Evolutionary conservation across 2,888 invertebrate species (phyloP), one percentile per base, ranked within the genome.

Genomic region (Caenorhabditis panamensis): DNA sequence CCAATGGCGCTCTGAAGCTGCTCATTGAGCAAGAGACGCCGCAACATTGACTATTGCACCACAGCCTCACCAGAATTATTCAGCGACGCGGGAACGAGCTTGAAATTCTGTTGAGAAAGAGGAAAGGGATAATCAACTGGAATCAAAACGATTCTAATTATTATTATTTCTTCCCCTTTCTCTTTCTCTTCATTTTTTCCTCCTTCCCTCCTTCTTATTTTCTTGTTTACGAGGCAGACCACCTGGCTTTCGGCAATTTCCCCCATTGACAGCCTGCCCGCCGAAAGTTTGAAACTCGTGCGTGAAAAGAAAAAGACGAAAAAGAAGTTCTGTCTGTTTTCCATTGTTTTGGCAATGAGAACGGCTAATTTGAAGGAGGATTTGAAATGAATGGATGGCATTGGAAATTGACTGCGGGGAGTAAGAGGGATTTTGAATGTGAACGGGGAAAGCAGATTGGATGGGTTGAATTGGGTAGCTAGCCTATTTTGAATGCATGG

Each of bases 211-310:
- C 6, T 26, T 16, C 47, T 47, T 44, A 22, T 53, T 61, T 71
- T 71, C 61, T 71, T 71, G 71, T 56, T 72, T 63, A 72, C 63
- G 56, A 72, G 36, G 68, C 36, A 24, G 36, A 31, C 59, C 68
- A 68, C 68, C 68, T 68, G 68, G 68, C 59, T 59, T 49, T 49
- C 68, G 58, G 47, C 66, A 41, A 67, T 44, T 67, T 16, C 49
- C 37, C 11, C 41, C 5, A 11, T 1, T 9, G 36, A 36, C 36
- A 8, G 36, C 47, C 47, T n/a, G 47, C 47, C 20, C 44, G 22
- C 41, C 22, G 0, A 41, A 59, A 59, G 37, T 64, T 53, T 53
- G 37, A 47, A 67, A 58, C 28, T 66, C 18, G 26, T n/a, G 28
- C 54, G 41, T 51, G 59, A 59, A 37, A 47, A 16, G 59, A 59